Evolutionary conservation across 1,140 invertebrate genomes (phyloP).

Genomic region (Laupala kohalensis): DNA sequence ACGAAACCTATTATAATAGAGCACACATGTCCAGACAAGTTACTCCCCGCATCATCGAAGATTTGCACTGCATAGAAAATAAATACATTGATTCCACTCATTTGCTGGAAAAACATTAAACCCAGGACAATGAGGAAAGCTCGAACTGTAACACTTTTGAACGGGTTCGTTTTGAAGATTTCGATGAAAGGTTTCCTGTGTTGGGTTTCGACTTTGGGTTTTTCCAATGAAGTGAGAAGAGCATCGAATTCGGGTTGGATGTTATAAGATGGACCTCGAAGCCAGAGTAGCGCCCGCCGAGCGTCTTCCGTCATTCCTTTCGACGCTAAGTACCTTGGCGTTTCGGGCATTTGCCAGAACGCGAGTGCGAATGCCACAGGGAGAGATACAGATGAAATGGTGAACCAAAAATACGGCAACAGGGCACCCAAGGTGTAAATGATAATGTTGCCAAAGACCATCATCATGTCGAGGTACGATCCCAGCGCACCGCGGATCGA

Average conservation of each 20-base stretch:
- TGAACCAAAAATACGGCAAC: constrained; percentile 18
- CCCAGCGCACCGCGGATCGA: constrained; percentile 42
- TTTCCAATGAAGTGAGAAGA: background rate
- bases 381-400: constrained; percentile 25
- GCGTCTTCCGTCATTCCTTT: constrained; percentile 8
- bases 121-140: constrained; percentile 27
- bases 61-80: constrained; percentile 35
- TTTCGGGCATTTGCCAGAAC: constrained; percentile 31
- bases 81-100: constrained; percentile 36
- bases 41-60: constrained; percentile 30
- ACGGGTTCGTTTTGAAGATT: background rate
- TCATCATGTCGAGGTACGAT: constrained; percentile 50
- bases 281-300: constrained; percentile 6
- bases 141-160: constrained; percentile 14
- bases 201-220: background rate
- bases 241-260: constrained; percentile 7
- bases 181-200: background rate
- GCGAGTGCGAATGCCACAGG: constrained; percentile 26
- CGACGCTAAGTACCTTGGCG: constrained; percentile 24
- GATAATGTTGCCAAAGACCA: constrained; percentile 45
- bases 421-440: constrained; percentile 24
- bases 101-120: constrained; percentile 36
- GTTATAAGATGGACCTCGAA: constrained; percentile 19
- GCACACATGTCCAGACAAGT: constrained; percentile 22
- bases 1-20: constrained; percentile 30